These are phyloP conservation scores for Mirounga angustirostris DNA, from an alignment of 2,113 vertebrate genomes.

Conservation along the genomic window DNA sequence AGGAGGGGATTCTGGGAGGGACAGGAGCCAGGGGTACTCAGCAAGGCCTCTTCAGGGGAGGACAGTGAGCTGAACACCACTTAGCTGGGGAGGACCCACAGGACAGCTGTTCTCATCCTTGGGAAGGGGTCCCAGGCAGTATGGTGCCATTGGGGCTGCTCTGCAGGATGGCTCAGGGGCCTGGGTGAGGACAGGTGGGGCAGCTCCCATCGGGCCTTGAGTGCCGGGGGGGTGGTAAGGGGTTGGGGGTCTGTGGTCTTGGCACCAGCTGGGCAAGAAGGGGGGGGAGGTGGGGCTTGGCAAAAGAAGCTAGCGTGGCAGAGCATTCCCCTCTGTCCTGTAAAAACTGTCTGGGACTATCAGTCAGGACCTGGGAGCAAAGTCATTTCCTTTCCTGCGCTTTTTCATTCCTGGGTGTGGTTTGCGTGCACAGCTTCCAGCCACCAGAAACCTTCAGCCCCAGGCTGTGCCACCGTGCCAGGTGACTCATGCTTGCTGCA, in stretches of 20 bases:
- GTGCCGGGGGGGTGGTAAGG: background rate
- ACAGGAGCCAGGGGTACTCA: background rate
- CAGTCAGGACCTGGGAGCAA: background rate
- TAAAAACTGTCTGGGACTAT: constrained; percentile 9
- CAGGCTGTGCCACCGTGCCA: background rate
- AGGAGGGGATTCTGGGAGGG: background rate
- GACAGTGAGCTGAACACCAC: background rate
- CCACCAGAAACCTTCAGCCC: background rate
- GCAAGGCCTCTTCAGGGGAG: background rate
- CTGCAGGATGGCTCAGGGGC: background rate
- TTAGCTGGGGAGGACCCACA: background rate
- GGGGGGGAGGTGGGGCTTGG: background rate
- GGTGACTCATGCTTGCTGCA: constrained; percentile 59
- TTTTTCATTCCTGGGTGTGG: background rate
- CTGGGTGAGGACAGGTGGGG: background rate
- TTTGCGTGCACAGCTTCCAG: background rate
- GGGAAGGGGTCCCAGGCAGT: fast-evolving
- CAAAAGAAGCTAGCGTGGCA: background rate
- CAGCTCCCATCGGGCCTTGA: background rate
- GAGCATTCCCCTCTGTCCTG: background rate
- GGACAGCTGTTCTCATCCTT: background rate
- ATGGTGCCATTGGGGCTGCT: background rate
- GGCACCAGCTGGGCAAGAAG: background rate
- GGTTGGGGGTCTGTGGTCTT: background rate
- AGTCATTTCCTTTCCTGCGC: background rate